These are phyloP conservation scores for Temnothorax nylanderi DNA, from an alignment of 1,140 invertebrate genomes.

Conservation along the genomic window DNA sequence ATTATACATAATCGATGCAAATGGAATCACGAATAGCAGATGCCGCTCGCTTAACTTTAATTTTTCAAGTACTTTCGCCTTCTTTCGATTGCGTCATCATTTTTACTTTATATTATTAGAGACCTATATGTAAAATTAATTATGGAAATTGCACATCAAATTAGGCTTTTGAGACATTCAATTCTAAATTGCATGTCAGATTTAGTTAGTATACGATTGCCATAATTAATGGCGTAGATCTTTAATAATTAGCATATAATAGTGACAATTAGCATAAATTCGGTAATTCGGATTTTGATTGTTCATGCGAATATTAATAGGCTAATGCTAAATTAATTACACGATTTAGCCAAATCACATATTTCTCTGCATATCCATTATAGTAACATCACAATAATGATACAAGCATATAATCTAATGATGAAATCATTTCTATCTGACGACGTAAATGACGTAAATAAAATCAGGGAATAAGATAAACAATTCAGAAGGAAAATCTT, in stretches of 20 bases:
- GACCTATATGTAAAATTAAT: not conserved
- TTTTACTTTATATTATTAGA: not conserved
- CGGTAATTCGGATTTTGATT: conserved; percentile 25
- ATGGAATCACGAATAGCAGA: conserved; percentile 2
- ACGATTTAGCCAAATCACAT: not conserved
- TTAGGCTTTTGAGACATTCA: not conserved
- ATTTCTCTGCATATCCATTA: not conserved
- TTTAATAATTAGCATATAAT: conserved; percentile 12
- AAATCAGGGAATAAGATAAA: not conserved
- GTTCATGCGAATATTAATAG: conserved; percentile 21
- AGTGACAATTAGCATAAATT: conserved; percentile 1
- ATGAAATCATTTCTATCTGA: not conserved
- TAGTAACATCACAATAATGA: conserved; percentile 4
- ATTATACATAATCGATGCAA: conserved; percentile 36
- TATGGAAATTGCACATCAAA: not conserved
- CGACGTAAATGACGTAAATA: not conserved
- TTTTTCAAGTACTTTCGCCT: conserved; percentile 1
- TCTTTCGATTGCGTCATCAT: not conserved
- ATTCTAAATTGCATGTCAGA: not conserved
- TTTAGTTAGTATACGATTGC: not conserved
- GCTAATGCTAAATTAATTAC: conserved; percentile 19
- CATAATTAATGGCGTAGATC: not conserved
- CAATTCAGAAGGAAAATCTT: not conserved
- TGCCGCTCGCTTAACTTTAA: conserved; percentile 21
- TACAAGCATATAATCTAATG: not conserved